Percentiles rank a stretch among this genome's conserved stretches.
These are phyloP conservation scores for Trematocara stigmaticum DNA, from an alignment of 2,113 vertebrate genomes.

Conservation along the genomic window DNA sequence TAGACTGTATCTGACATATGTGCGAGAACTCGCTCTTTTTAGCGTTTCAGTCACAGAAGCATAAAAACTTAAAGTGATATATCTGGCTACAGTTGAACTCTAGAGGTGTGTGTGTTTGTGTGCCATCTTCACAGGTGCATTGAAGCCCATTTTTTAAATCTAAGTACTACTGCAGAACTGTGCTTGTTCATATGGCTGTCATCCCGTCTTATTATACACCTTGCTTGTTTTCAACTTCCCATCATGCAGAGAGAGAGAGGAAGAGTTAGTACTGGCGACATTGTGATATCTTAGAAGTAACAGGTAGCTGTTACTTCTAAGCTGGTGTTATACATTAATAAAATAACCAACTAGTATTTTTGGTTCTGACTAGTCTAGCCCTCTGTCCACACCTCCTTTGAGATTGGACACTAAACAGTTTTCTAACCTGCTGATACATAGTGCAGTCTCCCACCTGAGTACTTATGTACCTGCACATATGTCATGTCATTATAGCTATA, in stretches of 20 bases:
- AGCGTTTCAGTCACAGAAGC: not conserved
- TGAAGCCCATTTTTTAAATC: not conserved
- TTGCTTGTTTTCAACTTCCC: not conserved
- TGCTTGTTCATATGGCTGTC: not conserved
- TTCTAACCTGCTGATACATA: not conserved
- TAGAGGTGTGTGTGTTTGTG: not conserved
- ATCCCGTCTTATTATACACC: not conserved
- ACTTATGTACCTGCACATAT: not conserved
- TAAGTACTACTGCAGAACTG: not conserved
- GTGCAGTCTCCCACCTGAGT: not conserved
- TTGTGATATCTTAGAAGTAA: not conserved
- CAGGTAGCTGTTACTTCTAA: not conserved
- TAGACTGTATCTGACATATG: not conserved
- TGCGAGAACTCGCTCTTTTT: not conserved
- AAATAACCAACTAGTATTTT: not conserved
- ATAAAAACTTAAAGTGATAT: not conserved
- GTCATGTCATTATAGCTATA: not conserved
- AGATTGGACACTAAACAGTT: not conserved
- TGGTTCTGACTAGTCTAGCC: not conserved
- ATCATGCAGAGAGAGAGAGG: not conserved
- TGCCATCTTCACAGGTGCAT: not conserved
- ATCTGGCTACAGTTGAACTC: not conserved
- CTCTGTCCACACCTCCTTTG: not conserved
- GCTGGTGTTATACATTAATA: not conserved
- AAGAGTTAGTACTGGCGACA: not conserved